Base-by-base conservation (phyloP, 2,113 vertebrate genomes). In the Monopterus albus region DNA sequence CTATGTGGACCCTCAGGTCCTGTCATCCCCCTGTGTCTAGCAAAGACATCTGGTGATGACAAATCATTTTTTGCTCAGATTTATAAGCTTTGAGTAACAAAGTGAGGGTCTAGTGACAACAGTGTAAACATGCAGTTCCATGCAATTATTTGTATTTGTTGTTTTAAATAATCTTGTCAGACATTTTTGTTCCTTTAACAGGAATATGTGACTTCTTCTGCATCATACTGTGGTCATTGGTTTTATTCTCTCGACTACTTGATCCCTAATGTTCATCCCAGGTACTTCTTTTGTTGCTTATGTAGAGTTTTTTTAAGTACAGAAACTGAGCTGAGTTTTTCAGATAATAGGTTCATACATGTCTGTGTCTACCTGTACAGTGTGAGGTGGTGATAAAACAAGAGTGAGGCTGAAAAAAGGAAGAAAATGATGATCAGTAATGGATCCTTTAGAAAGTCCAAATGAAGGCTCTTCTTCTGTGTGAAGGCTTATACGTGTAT, bases 21-120 rank as follows among this genome's bases (percentile, higher is more conserved):
- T 26, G 7, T 35, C 3, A 0, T 40, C 7, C 10, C 28, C 40
- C 40, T 6, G 6, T 18, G 15, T 25, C n/a, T 23, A 11, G 33
- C 15, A 33, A 46, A 31, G 9, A 17, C 26, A 33, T 26, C 2
- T 3, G 7, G 9, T 20, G 5, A 35, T 0, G 2, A 33, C 5
- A 1, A 0, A 6, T 31, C 0, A 53, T 15, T 18, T 14, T 14
- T 25, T 15, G 12, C 46, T 15, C 6, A 26, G 12, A 15, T 2
- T 29, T 50, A 31, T 31, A 6, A 6, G 20, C 49, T 52, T 38
- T 43, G 8, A 72, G 50, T 52, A 71, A 62, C 35, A 75, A 25
- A 65, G 53, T 56, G 51, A 52, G 40, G 36, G 49, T 56, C 21
- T 29, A 21, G 21, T 53, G 61, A 78, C 60, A 72, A 40, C 52